phyloP scores from a whole-genome alignment of 2,113 vertebrate species.

The Hippocampus guttulatus region DNA sequence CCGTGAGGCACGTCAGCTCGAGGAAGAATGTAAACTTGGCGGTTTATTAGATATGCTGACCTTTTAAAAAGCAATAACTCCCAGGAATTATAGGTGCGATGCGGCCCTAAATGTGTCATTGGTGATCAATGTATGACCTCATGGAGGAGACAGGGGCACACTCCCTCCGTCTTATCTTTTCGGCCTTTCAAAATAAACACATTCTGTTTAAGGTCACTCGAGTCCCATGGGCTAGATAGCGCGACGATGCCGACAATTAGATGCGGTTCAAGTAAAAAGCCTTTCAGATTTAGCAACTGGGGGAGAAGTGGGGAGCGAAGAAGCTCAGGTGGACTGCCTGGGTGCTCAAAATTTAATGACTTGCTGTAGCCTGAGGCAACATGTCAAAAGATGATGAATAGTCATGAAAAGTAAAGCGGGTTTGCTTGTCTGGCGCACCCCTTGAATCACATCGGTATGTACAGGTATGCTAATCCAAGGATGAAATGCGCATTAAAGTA shows the following conservation, averaged over 20 bases:
- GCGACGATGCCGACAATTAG: constrained; percentile 66
- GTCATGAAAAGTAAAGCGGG: constrained; percentile 47
- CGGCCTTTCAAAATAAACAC: constrained; percentile 28
- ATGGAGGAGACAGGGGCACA: constrained; percentile 43
- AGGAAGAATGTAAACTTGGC: constrained; percentile 43
- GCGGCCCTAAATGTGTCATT: constrained; percentile 58
- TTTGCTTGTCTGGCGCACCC: constrained; percentile 46
- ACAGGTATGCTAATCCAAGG: constrained; percentile 1
- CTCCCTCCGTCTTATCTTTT: constrained; percentile 9
- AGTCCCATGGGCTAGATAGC: constrained; percentile 56
- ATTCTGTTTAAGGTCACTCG: constrained; percentile 61
- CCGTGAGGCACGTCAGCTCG: constrained; percentile 35
- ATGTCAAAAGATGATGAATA: constrained; percentile 63
- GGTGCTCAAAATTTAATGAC: constrained; percentile 60
- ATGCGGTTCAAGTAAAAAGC: constrained; percentile 59
- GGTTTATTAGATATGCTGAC: constrained; percentile 61
- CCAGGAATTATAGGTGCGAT: constrained; percentile 56
- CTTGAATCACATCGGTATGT: constrained; percentile 57
- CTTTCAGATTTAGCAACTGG: constrained; percentile 53
- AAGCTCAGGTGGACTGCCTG: constrained; percentile 19
- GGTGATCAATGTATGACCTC: constrained; percentile 65
- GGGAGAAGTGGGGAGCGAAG: constrained; percentile 7
- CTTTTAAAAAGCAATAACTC: constrained; percentile 58
- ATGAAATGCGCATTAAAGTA: background rate
- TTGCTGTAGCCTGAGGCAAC: constrained; percentile 52